phyloP scores from a whole-genome alignment of 2,113 vertebrate species.

The Pogona vitticeps region DNA sequence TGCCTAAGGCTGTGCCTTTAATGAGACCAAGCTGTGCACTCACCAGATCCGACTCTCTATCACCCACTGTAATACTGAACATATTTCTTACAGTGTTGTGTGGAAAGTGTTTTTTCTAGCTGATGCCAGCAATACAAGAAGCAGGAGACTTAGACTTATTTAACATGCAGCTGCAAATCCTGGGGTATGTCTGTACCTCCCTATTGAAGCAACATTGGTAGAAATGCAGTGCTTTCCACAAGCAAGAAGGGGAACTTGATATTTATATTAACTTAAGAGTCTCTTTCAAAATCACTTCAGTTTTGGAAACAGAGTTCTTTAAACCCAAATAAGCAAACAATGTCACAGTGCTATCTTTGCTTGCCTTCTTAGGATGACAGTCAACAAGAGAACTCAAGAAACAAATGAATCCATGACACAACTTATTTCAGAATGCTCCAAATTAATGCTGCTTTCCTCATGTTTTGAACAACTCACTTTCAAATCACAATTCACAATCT shows the following conservation, averaged over 20 bases:
- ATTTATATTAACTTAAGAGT: neutral
- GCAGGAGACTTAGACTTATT: neutral
- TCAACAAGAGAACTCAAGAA: rapidly evolving
- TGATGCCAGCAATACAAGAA: rapidly evolving
- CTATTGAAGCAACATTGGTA: neutral
- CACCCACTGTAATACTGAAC: neutral
- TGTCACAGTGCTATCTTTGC: neutral
- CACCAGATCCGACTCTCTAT: neutral
- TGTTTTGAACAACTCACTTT: neutral
- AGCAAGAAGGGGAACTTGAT: neutral
- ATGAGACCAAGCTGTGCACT: neutral
- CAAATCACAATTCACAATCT: neutral
- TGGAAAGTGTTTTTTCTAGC: constrained; percentile 1
- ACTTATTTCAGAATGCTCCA: neutral
- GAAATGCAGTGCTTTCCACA: neutral
- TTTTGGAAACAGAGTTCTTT: neutral
- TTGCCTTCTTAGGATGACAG: neutral
- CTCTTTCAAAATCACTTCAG: neutral
- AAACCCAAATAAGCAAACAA: neutral
- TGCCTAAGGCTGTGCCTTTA: neutral
- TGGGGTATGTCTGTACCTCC: neutral
- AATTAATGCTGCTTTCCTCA: neutral
- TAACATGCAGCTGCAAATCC: neutral
- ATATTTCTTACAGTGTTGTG: neutral
- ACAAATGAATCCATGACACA: neutral